These are phyloP conservation scores for Machaerirhynchus nigripectus DNA, from an alignment of 2,113 vertebrate species.

Conservation along the genomic window DNA sequence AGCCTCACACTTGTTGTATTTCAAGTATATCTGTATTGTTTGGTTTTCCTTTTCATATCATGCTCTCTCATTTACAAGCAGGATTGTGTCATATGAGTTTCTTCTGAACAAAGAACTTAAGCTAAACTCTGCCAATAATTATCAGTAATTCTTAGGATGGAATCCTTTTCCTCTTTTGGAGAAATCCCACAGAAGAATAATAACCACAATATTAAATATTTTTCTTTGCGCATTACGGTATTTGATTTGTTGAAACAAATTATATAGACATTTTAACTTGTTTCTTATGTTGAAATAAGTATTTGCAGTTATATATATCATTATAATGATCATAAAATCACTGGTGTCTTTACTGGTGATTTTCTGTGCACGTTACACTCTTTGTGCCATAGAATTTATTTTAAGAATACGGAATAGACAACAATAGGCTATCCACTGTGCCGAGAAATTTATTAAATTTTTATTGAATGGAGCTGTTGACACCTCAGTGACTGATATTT, in stretches of 20 bases:
- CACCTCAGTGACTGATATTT: neutral
- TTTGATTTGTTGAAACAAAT: neutral
- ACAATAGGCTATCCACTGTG: neutral
- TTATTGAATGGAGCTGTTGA: neutral
- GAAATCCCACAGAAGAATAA: neutral
- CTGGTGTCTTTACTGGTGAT: neutral
- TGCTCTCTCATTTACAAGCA: neutral
- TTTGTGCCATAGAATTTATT: neutral
- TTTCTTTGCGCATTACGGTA: neutral
- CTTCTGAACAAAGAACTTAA: neutral
- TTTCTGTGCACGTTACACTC: rapidly evolving
- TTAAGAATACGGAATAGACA: neutral
- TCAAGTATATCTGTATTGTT: neutral
- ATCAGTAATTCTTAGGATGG: neutral
- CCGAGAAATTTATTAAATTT: neutral
- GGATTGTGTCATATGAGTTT: neutral
- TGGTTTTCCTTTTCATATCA: neutral
- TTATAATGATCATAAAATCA: neutral
- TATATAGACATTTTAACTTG: neutral
- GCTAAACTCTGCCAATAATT: neutral
- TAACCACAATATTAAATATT: neutral
- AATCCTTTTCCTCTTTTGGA: neutral
- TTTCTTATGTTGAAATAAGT: neutral
- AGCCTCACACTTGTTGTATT: neutral
- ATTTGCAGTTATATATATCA: neutral